Evolutionary conservation across 2,888 invertebrate genomes (phyloP).

Genomic region (Leptopilina drosophilae): DNA sequence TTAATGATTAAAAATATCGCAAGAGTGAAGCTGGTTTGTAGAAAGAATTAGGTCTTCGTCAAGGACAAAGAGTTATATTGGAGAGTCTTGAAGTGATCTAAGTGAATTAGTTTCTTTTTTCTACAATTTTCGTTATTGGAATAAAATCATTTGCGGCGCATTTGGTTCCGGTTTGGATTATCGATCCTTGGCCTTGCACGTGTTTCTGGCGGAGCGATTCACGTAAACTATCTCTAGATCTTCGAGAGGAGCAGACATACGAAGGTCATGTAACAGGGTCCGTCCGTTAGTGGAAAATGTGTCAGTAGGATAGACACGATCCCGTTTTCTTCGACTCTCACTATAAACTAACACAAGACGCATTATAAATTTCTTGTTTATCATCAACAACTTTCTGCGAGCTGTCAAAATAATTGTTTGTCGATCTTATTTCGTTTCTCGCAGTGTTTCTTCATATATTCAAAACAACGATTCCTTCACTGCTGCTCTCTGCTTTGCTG

Average conservation of each 20-base stretch:
- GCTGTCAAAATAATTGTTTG: too few species aligned
- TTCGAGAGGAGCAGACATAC: conserved; percentile 33
- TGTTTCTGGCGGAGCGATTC: conserved; percentile 20
- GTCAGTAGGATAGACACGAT: conserved; percentile 65
- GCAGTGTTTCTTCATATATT: too few species aligned
- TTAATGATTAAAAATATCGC: conserved; percentile 1
- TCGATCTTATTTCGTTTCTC: too few species aligned
- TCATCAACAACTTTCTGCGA: background rate
- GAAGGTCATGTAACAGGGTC: conserved; percentile 40
- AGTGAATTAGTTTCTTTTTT: too few species aligned
- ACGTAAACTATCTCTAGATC: conserved; percentile 38
- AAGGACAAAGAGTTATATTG: too few species aligned
- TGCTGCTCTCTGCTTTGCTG: too few species aligned
- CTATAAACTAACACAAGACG: conserved; percentile 2
- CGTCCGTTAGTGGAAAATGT: conserved; percentile 57
- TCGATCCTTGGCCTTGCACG: conserved; percentile 33
- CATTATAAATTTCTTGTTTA: background rate
- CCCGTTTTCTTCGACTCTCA: conserved; percentile 36
- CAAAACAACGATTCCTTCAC: too few species aligned
- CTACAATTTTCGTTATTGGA: background rate
- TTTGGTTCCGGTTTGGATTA: conserved; percentile 10
- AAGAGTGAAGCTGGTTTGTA: too few species aligned
- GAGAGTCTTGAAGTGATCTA: too few species aligned
- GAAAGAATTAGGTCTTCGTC: too few species aligned
- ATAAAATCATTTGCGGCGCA: background rate